A percentile compares a stretch with the other conserved stretches of the same genome.
These are phyloP conservation scores for Clarias magur DNA, from an alignment of 2,113 vertebrate genomes.

Conservation along the genomic window DNA sequence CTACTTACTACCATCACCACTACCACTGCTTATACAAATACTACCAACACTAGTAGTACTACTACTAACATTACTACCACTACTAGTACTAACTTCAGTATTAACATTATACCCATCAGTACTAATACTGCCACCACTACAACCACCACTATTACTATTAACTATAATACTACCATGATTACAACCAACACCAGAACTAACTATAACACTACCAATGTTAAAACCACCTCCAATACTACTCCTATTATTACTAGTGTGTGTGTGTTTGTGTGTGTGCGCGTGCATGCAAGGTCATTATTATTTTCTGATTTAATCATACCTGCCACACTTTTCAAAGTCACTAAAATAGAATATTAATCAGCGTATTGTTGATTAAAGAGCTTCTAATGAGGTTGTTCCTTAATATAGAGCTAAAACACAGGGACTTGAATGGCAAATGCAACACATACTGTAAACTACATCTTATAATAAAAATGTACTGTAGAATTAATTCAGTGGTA, in stretches of 20 bases:
- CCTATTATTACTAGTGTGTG: background rate
- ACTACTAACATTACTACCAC: background rate
- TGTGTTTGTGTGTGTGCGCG: too few relatives aligned
- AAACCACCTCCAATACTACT: background rate
- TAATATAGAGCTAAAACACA: background rate
- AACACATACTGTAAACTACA: background rate
- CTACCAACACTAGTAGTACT: background rate
- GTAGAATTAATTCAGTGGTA: too few relatives aligned
- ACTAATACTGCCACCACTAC: background rate
- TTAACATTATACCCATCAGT: background rate
- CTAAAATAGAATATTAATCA: background rate
- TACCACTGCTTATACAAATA: background rate
- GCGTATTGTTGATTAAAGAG: background rate
- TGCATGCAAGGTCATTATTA: background rate
- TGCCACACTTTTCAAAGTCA: background rate
- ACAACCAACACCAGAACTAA: background rate
- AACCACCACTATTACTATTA: background rate
- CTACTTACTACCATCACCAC: background rate
- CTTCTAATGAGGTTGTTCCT: background rate
- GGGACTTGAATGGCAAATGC: background rate
- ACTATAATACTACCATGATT: background rate
- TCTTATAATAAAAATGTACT: background rate
- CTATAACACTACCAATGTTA: background rate
- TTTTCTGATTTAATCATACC: background rate
- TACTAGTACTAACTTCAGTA: background rate